phyloP scores from a whole-genome alignment of 2,888 invertebrate genomes.

The Encarsia formosa region DNA sequence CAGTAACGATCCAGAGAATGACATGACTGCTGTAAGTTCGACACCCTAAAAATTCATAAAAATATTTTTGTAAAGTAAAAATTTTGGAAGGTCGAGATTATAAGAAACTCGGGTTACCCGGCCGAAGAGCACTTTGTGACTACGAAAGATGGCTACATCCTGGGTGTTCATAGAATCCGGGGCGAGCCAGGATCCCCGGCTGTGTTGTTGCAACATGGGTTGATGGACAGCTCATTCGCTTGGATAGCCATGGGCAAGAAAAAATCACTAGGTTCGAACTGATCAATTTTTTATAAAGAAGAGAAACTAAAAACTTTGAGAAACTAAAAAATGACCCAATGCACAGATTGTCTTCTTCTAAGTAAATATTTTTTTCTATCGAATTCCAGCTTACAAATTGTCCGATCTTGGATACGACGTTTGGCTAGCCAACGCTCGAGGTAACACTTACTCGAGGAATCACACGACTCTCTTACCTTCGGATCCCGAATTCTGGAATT shows the following conservation, averaged over 20 bases:
- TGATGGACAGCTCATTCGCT: constrained; percentile 72
- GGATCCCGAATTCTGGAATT: constrained; percentile 44
- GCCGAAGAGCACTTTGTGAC: constrained; percentile 67
- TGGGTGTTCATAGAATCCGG: constrained; percentile 79
- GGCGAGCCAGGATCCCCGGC: constrained; percentile 55
- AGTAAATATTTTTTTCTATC: background rate
- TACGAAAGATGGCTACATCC: constrained; percentile 79
- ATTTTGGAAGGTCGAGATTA: constrained; percentile 49
- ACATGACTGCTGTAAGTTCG: constrained; percentile 15
- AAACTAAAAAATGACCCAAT: too few relatives aligned
- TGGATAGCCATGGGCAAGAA: constrained; percentile 69
- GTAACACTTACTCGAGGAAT: constrained; percentile 59
- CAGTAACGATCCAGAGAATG: constrained; percentile 7
- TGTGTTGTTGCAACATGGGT: constrained; percentile 75
- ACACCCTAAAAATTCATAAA: background rate
- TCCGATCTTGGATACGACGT: constrained; percentile 46
- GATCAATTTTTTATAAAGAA: too few relatives aligned
- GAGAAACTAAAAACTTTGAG: too few relatives aligned
- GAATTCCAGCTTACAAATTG: constrained; percentile 34
- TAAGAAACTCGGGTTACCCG: constrained; percentile 61
- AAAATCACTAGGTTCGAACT: constrained; percentile 61
- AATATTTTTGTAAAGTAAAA: background rate
- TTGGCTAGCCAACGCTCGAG: constrained; percentile 61
- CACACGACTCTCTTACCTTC: constrained; percentile 49
- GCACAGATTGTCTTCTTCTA: too few relatives aligned